phyloP scores from a whole-genome alignment of 2,888 invertebrate genomes.

The Caenorhabditis sp. region DNA sequence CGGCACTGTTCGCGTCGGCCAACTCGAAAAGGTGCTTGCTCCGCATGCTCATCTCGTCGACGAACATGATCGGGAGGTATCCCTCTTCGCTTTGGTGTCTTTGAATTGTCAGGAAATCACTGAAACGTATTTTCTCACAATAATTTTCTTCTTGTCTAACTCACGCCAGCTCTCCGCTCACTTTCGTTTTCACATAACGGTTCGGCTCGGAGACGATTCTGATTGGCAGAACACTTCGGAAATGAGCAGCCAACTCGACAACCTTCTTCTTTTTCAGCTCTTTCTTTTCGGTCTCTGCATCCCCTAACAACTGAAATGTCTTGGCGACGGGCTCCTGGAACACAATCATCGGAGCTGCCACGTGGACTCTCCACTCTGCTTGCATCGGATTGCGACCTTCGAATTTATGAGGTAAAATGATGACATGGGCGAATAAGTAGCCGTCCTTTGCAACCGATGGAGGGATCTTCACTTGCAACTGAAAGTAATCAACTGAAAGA shows the following conservation, averaged over 20 bases:
- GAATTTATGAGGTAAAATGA: constrained; percentile 82
- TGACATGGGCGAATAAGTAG: constrained; percentile 87
- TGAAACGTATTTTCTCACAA: constrained; percentile 6
- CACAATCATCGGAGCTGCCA: constrained; percentile 58
- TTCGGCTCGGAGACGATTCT: constrained; percentile 55
- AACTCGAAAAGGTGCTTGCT: constrained; percentile 84
- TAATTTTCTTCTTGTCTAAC: not conserved
- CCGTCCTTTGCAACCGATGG: constrained; percentile 84
- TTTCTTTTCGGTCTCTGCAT: not conserved
- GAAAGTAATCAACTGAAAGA: not conserved
- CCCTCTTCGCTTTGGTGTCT: not conserved
- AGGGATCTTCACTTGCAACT: constrained; percentile 85
- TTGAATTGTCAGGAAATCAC: constrained; percentile 47
- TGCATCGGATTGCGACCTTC: constrained; percentile 59
- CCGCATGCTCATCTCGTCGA: constrained; percentile 89
- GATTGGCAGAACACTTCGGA: constrained; percentile 55
- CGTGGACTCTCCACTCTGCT: constrained; percentile 62
- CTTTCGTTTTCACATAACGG: constrained; percentile 39
- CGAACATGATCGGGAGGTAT: constrained; percentile 88
- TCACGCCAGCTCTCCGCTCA: constrained; percentile 54
- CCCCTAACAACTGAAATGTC: constrained; percentile 69
- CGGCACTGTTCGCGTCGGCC: constrained; percentile 34
- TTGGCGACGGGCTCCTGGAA: constrained; percentile 78
- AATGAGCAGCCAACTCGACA: constrained; percentile 45
- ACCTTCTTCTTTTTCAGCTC: constrained; percentile 11